A percentile compares a stretch with the other conserved stretches of the same genome.
phyloP scores from a whole-genome alignment of 2,113 vertebrate species.

The Phylloscopus trochiloides region DNA sequence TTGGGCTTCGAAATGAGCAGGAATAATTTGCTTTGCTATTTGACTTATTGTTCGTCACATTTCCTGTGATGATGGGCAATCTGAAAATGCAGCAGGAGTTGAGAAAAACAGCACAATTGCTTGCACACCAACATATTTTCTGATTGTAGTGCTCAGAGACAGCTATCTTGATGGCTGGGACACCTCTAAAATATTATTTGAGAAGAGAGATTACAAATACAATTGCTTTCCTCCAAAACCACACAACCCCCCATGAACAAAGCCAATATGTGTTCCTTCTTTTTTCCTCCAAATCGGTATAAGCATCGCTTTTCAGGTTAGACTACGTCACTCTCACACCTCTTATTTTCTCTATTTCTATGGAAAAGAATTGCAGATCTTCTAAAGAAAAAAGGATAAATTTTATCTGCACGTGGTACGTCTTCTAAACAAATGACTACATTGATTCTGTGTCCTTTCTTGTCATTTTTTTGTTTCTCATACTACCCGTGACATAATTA shows the following conservation, averaged over 20 bases:
- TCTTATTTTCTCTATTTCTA: neutral
- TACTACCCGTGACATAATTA: neutral
- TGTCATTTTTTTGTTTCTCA: neutral
- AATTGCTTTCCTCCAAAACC: neutral
- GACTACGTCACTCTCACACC: neutral
- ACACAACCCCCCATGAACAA: neutral
- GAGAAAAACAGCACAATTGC: neutral
- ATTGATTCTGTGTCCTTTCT: neutral
- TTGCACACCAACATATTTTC: neutral
- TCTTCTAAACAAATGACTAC: neutral
- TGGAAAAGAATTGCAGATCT: neutral
- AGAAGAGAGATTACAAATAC: neutral
- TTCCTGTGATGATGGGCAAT: neutral
- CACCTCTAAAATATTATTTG: neutral
- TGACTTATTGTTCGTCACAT: neutral
- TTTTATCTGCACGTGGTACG: accelerated
- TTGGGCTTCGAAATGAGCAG: accelerated
- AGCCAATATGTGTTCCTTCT: neutral
- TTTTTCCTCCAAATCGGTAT: accelerated
- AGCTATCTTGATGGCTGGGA: neutral
- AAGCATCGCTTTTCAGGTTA: neutral
- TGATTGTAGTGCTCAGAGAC: neutral
- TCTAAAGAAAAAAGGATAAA: neutral
- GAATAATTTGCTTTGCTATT: neutral
- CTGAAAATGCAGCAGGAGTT: neutral